Evolutionary conservation across 2,888 invertebrate genomes (phyloP).

Genomic region (Xanthia icteritia): DNA sequence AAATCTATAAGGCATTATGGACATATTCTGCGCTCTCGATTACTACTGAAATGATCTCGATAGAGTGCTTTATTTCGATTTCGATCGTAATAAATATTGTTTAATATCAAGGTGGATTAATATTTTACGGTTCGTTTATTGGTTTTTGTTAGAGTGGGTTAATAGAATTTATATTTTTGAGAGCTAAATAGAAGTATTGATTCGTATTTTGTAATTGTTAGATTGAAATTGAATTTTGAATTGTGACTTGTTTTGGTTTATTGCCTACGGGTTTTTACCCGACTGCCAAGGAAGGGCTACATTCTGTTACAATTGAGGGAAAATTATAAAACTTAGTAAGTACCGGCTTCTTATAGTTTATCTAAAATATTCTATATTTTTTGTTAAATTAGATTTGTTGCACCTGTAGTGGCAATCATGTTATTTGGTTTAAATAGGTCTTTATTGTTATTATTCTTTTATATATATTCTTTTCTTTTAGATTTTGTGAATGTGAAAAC

Average conservation of each 20-base stretch:
- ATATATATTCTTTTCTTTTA: too few relatives aligned
- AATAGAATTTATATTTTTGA: slow-evolving; percentile 20
- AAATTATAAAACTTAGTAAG: neutral
- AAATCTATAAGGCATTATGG: slow-evolving; percentile 58
- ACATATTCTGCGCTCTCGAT: slow-evolving; percentile 40
- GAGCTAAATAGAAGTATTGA: slow-evolving; percentile 2
- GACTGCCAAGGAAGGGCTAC: too few relatives aligned
- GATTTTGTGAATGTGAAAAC: too few relatives aligned
- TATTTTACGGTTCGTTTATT: slow-evolving; percentile 41
- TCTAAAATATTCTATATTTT: too few relatives aligned
- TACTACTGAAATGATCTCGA: slow-evolving; percentile 45
- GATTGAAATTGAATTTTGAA: neutral
- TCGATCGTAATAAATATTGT: slow-evolving; percentile 29
- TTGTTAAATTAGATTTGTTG: too few relatives aligned
- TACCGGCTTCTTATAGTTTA: neutral
- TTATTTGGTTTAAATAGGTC: too few relatives aligned
- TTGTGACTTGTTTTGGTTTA: neutral
- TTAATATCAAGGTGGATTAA: slow-evolving; percentile 42
- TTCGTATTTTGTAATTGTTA: neutral
- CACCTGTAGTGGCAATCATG: too few relatives aligned
- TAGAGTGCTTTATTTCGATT: slow-evolving; percentile 22
- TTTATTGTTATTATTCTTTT: too few relatives aligned
- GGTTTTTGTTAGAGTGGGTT: slow-evolving; percentile 9
- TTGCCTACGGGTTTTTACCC: neutral
- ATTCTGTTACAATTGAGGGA: neutral